These are phyloP conservation scores for Solea solea DNA, from an alignment of 2,113 vertebrate genomes.

Conservation along the genomic window DNA sequence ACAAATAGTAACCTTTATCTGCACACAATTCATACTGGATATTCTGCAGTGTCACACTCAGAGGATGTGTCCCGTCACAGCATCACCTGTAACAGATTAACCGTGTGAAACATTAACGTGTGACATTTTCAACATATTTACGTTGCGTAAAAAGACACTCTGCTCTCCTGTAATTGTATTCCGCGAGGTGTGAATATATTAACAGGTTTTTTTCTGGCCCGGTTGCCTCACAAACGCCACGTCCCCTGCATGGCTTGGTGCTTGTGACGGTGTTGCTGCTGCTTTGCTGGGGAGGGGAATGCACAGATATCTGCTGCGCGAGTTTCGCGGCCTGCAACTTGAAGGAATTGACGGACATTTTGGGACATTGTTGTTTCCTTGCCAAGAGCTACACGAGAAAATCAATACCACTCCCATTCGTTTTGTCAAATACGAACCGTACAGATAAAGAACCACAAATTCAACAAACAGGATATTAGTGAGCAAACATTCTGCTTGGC, in stretches of 20 bases:
- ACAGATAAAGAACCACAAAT: too few relatives aligned
- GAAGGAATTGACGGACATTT: not conserved
- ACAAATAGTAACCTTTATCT: not conserved
- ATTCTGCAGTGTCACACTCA: conserved; percentile 32
- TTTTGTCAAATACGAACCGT: not conserved
- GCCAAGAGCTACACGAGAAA: conserved; percentile 13
- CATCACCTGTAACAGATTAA: conserved; percentile 10
- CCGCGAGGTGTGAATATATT: conserved; percentile 49
- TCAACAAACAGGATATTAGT: too few relatives aligned
- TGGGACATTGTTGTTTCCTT: not conserved
- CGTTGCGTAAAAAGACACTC: conserved; percentile 26
- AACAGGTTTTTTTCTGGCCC: conserved; percentile 34
- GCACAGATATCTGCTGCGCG: conserved; percentile 39
- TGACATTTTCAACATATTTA: conserved; percentile 52
- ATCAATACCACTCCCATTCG: not conserved
- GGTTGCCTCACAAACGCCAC: conserved; percentile 41
- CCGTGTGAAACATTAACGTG: conserved; percentile 20
- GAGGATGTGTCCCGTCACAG: conserved; percentile 37
- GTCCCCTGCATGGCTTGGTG: conserved; percentile 67
- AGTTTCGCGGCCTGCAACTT: conserved; percentile 13
- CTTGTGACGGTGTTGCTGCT: conserved; percentile 54
- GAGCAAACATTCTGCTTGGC: too few relatives aligned
- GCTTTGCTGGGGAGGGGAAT: conserved; percentile 53
- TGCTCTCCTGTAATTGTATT: conserved; percentile 23
- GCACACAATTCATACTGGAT: conserved; percentile 9